phyloP scores from a whole-genome alignment of 2,888 invertebrate genomes.

The Plagodis dolabraria region DNA sequence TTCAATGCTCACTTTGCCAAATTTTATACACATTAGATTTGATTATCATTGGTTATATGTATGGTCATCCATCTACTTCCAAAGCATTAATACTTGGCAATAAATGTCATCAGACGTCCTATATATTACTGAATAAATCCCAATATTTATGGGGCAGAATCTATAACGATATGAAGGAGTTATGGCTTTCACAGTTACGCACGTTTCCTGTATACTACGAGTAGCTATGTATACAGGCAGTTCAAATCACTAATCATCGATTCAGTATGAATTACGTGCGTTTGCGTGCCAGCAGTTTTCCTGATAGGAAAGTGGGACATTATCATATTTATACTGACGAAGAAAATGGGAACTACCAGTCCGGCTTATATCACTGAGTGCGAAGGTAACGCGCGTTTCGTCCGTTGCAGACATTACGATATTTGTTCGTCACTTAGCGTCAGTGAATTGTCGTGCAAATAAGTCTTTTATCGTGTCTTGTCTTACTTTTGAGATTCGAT shows the following conservation, averaged over 20 bases:
- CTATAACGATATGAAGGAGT: neutral
- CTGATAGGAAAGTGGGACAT: constrained; percentile 73
- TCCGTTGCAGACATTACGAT: constrained; percentile 12
- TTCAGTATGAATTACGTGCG: constrained; percentile 46
- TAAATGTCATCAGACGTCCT: no score
- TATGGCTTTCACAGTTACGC: constrained; percentile 18
- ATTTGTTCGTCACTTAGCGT: constrained; percentile 11
- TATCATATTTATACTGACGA: constrained; percentile 71
- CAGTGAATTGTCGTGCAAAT: constrained; percentile 19
- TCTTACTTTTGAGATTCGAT: constrained; percentile 32
- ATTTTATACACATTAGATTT: constrained; percentile 17
- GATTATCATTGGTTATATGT: neutral
- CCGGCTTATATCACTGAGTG: constrained; percentile 29
- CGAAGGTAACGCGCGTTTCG: constrained; percentile 19
- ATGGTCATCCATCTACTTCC: neutral
- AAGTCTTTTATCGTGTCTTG: constrained; percentile 33
- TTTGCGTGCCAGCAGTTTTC: constrained; percentile 67
- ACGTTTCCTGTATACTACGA: constrained; percentile 36
- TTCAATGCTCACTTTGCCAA: constrained; percentile 7
- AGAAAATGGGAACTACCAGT: constrained; percentile 37
- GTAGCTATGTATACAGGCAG: constrained; percentile 25
- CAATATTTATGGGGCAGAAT: no score
- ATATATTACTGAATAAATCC: no score
- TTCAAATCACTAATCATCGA: constrained; percentile 57
- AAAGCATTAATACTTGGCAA: neutral